Conservation (phyloP, 2,797 vertebrate species). For the Peromyscus eremicus region DNA sequence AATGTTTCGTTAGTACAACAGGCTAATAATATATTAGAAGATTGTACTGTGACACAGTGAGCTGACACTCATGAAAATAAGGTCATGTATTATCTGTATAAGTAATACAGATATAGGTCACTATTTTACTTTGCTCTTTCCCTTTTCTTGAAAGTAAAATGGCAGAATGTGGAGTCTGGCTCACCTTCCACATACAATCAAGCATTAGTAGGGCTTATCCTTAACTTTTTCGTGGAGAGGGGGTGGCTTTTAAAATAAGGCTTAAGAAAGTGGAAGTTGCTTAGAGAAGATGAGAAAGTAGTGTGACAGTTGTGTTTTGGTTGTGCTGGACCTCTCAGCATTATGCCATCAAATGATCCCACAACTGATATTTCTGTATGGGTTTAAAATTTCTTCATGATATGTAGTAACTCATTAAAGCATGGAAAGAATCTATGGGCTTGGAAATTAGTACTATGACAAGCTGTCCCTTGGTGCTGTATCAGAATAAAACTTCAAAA, state of each 20-base stretch:
- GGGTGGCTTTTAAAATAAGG: background rate
- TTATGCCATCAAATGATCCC: background rate
- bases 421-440: background rate
- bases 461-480: background rate
- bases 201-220: background rate
- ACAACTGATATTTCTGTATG: background rate
- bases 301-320: background rate
- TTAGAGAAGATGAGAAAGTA: background rate
- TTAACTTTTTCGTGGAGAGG: background rate
- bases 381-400: background rate
- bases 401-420: background rate
- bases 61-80: conserved; percentile 11
- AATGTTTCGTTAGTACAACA: background rate
- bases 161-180: background rate
- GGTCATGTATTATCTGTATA: background rate
- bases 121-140: conserved; percentile 10
- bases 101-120: conserved; percentile 44
- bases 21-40: background rate
- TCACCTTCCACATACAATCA: background rate
- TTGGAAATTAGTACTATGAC: background rate
- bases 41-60: background rate
- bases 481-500: background rate
- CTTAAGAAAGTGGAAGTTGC: background rate
- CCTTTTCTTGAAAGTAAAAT: conserved; percentile 35
- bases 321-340: background rate